phyloP scores from a whole-genome alignment of 2,797 vertebrate genomes.

The Protonibea diacanthus region DNA sequence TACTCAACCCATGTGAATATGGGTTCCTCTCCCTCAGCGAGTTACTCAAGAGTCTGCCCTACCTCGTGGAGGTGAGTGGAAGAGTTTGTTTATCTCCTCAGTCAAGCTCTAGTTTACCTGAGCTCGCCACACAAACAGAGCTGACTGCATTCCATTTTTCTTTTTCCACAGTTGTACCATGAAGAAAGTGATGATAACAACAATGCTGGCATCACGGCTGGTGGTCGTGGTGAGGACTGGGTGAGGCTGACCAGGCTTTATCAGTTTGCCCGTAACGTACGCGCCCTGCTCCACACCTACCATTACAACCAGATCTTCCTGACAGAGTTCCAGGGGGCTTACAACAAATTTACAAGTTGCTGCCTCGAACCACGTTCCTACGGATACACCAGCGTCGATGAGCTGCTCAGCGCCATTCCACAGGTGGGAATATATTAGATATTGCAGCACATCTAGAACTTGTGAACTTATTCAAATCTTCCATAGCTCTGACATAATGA shows the following conservation, averaged over 20 bases:
- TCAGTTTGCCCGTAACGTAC: slow-evolving; percentile 93
- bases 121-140: neutral
- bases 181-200: slow-evolving; percentile 68
- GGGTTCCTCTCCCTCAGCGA: slow-evolving; percentile 96
- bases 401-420: slow-evolving; percentile 93
- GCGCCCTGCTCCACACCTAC: slow-evolving; percentile 95
- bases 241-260: slow-evolving; percentile 94
- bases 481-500: neutral
- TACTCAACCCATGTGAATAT: slow-evolving; percentile 97
- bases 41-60: slow-evolving; percentile 95
- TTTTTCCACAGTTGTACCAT: slow-evolving; percentile 86
- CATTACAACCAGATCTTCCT: slow-evolving; percentile 99
- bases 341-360: slow-evolving; percentile 92
- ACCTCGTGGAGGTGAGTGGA: slow-evolving; percentile 91
- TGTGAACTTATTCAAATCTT: neutral
- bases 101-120: neutral
- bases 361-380: slow-evolving; percentile 89
- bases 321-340: slow-evolving; percentile 92
- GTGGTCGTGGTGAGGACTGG: slow-evolving; percentile 79
- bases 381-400: slow-evolving; percentile 90
- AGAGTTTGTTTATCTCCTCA: neutral
- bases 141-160: neutral
- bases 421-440: slow-evolving; percentile 84
- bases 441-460: neutral
- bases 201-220: neutral